Conservation (phyloP, 2,113 vertebrate species). For the Microcebus murinus region DNA sequence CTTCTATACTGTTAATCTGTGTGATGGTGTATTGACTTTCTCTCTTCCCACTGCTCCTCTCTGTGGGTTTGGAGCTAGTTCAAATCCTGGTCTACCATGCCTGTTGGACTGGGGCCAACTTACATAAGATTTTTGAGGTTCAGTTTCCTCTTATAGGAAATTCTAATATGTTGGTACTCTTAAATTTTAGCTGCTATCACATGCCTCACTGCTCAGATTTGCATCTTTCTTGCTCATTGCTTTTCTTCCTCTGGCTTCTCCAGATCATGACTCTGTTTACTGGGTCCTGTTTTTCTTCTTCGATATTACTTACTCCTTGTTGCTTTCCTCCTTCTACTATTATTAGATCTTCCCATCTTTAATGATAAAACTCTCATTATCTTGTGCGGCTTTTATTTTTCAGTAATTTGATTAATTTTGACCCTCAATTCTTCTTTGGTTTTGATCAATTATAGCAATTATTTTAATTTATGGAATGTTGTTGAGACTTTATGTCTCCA, state of each 20-base stretch:
- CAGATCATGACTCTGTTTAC: background rate
- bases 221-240: background rate
- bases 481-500: background rate
- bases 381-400: background rate
- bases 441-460: background rate
- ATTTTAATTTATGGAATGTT: background rate
- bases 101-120: background rate
- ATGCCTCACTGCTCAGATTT: background rate
- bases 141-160: background rate
- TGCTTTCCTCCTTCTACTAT: background rate
- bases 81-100: background rate
- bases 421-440: background rate
- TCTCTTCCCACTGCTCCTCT: background rate
- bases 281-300: background rate
- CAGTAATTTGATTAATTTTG: background rate
- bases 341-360: background rate
- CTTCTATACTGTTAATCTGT: background rate
- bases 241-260: background rate
- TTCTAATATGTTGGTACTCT: background rate
- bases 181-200: background rate
- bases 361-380: background rate
- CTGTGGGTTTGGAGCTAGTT: background rate
- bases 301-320: background rate
- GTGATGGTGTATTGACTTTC: background rate
- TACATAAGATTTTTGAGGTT: background rate